Evolutionary conservation across 2,113 vertebrate species (phyloP).

Genomic region (Reinhardtius hippoglossoides): DNA sequence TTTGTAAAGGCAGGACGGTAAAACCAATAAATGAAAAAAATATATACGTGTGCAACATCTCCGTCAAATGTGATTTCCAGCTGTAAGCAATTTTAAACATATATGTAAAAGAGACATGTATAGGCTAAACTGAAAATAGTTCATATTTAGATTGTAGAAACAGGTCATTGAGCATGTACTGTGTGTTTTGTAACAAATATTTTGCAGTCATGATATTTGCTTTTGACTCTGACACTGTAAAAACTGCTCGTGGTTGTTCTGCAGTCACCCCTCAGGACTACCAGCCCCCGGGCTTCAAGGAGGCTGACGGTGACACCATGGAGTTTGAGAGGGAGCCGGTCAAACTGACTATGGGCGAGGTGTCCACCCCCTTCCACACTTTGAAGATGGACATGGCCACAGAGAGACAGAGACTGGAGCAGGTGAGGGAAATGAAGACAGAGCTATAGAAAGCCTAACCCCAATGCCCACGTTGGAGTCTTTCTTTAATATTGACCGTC

Average conservation of each 20-base stretch:
- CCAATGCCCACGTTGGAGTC: neutral
- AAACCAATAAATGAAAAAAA: too few species aligned
- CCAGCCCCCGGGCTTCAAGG: slow-evolving; percentile 95
- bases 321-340: slow-evolving; percentile 89
- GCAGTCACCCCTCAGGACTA: slow-evolving; percentile 86
- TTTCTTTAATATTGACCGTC: neutral
- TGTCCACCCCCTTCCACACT: slow-evolving; percentile 90
- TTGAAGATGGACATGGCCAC: slow-evolving; percentile 91
- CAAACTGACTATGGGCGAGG: slow-evolving; percentile 89
- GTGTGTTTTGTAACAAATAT: too few species aligned
- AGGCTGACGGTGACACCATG: slow-evolving; percentile 82
- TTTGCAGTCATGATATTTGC: too few species aligned
- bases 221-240: too few species aligned
- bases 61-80: neutral
- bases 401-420: slow-evolving; percentile 89
- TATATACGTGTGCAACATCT: neutral
- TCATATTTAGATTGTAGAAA: neutral
- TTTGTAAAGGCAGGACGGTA: too few species aligned
- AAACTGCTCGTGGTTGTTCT: neutral
- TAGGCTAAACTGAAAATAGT: neutral
- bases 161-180: too few species aligned
- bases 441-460: neutral
- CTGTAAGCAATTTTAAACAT: too few species aligned
- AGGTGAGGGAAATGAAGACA: slow-evolving; percentile 49
- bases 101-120: neutral